A percentile compares a stretch with the other conserved stretches of the same genome.
Conservation (phyloP, 2,113 vertebrate genomes). For the Ceyx margarethae region DNA sequence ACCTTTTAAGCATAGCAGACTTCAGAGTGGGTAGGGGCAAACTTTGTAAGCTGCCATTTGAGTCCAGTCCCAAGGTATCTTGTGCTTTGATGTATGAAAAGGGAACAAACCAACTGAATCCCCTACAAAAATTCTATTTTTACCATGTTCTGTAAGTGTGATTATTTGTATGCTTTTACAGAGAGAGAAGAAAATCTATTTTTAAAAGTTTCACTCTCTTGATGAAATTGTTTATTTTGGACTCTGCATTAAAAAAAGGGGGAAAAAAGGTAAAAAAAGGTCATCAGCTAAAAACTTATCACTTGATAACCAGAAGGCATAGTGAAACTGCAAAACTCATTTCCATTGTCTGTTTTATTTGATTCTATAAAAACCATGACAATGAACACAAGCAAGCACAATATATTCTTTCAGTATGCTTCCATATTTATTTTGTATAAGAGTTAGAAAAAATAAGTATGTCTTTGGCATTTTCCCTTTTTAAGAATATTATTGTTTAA, state of each 20-base stretch:
- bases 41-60: neutral
- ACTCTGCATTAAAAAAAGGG: neutral
- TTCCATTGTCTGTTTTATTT: conserved; percentile 72
- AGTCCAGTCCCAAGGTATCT: neutral
- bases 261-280: neutral
- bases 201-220: neutral
- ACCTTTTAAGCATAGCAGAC: neutral
- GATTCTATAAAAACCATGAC: conserved; percentile 58
- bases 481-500: conserved; percentile 1
- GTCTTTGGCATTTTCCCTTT: conserved; percentile 21
- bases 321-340: conserved; percentile 56
- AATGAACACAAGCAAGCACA: conserved; percentile 46
- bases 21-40: neutral
- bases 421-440: conserved; percentile 67
- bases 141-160: neutral
- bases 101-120: neutral
- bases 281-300: conserved; percentile 44
- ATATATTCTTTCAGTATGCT: conserved; percentile 57
- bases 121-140: neutral
- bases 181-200: neutral
- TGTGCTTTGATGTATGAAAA: neutral
- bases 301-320: conserved; percentile 60
- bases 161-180: neutral
- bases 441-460: conserved; percentile 3
- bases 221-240: conserved; percentile 1